Evolutionary conservation across 1,140 invertebrate species (phyloP).

Genomic region (Armadillidium nasatum): DNA sequence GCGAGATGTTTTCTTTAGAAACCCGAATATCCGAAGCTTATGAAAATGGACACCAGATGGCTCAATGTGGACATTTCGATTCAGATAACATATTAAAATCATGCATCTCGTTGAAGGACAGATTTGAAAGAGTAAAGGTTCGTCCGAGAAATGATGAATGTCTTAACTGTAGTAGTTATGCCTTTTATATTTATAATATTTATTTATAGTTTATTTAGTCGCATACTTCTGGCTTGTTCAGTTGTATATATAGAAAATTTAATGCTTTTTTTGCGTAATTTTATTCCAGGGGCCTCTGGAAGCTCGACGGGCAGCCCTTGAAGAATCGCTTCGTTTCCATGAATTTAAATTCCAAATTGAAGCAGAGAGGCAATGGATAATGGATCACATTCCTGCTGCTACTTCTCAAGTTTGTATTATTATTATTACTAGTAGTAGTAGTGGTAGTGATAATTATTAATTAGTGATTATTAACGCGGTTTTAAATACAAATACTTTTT

Average conservation of each 20-base stretch:
- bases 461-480: no score
- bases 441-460: no score
- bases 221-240: no score
- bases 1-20: conserved; percentile 72
- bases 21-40: conserved; percentile 69
- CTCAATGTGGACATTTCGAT: conserved; percentile 89
- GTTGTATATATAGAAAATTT: neutral
- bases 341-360: conserved; percentile 93
- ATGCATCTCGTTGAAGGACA: conserved; percentile 68
- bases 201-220: no score
- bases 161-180: no score
- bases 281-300: conserved; percentile 50
- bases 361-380: conserved; percentile 91
- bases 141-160: neutral
- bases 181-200: no score
- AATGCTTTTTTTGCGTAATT: no score
- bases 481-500: no score
- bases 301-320: conserved; percentile 67
- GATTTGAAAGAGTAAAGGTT: conserved; percentile 48
- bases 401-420: conserved; percentile 59
- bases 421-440: no score
- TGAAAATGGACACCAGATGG: conserved; percentile 78
- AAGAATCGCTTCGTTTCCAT: conserved; percentile 81
- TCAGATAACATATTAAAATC: conserved; percentile 74
- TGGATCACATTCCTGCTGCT: conserved; percentile 77